Evolutionary conservation across 1,140 invertebrate genomes (phyloP), one percentile per base, ranked within the genome.

Genomic region (Tribolium madens): DNA sequence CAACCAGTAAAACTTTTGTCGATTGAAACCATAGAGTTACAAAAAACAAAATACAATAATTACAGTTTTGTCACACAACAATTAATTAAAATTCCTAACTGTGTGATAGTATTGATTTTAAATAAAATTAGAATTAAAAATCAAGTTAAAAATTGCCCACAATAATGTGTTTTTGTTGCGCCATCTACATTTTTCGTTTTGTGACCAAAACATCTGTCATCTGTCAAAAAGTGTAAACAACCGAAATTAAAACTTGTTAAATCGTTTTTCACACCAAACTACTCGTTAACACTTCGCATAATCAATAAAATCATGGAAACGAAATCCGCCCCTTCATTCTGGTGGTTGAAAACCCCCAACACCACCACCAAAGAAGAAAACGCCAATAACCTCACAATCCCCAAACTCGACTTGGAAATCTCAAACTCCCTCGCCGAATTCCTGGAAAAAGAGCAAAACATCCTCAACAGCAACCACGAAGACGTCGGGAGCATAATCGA

Each of bases 401-500:
- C 80, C 60, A 76, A 80, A 75, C 64, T 82, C 48, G 76, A 84
- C 42, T 57, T 83, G n/a, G 72, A 80, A 15, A 76, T 82, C 14
- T 82, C 82, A 15, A 78, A 46, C 57, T 84, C 82, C n/a, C 73
- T 86, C 1, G 79, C 76, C 12, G 82, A 85, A 77, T 82, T 84
- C 60, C 53, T 85, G 12, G 82, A 85, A 75, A 81, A 82, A 74
- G 84, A 85, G 31, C 79, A 80, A 17, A 69, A 79, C 33, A 7
- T 78, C 9, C 76, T 82, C 17, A 73, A 68, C 12, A 68, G 33
- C 15, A 74, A 57, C 15, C 50, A 31, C 48, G 78, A 76, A 13
- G 70, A 86, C 79, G 84, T 86, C 7, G 83, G 79, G 15, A 86
- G 84, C 79, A 85, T 86, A 71, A 81, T 86, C 6, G 84, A 86